Conservation (phyloP, 2,888 invertebrate species). For the Trichopoda pennipes region DNA sequence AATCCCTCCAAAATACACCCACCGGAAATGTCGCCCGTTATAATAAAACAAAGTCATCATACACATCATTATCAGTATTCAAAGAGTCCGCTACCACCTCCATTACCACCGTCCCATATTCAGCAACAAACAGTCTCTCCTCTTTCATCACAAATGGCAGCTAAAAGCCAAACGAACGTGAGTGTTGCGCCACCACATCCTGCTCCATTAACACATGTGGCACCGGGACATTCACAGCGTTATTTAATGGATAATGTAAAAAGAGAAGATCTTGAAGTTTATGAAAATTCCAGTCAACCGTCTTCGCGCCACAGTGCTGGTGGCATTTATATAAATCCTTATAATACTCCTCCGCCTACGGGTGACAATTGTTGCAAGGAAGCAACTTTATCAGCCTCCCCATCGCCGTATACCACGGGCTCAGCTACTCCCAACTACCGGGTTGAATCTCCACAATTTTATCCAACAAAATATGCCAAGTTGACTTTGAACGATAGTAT, state of each 20-base stretch:
- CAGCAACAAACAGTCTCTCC: conserved; percentile 57
- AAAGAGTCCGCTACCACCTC: conserved; percentile 68
- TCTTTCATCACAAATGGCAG: conserved; percentile 53
- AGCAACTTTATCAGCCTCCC: conserved; percentile 62
- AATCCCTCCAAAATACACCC: conserved; percentile 61
- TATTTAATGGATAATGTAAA: conserved; percentile 65
- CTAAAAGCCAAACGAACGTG: conserved; percentile 47
- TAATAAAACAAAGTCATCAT: conserved; percentile 66
- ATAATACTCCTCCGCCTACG: conserved; percentile 71
- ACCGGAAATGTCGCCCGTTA: conserved; percentile 70
- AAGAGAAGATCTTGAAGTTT: conserved; percentile 66
- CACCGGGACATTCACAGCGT: conserved; percentile 39
- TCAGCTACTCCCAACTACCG: conserved; percentile 61
- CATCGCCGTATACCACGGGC: conserved; percentile 68
- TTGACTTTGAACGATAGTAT: conserved; percentile 66
- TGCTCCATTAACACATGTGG: neutral
- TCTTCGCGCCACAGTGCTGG: conserved; percentile 59
- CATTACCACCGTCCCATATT: conserved; percentile 60
- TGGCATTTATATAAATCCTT: conserved; percentile 76
- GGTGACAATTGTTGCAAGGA: conserved; percentile 70
- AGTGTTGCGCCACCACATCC: conserved; percentile 45
- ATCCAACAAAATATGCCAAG: conserved; percentile 75
- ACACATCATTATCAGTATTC: conserved; percentile 70
- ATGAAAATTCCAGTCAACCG: conserved; percentile 57
- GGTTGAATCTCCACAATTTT: conserved; percentile 68